phyloP scores from a whole-genome alignment of 2,797 vertebrate genomes.

The Hybognathus amarus region DNA sequence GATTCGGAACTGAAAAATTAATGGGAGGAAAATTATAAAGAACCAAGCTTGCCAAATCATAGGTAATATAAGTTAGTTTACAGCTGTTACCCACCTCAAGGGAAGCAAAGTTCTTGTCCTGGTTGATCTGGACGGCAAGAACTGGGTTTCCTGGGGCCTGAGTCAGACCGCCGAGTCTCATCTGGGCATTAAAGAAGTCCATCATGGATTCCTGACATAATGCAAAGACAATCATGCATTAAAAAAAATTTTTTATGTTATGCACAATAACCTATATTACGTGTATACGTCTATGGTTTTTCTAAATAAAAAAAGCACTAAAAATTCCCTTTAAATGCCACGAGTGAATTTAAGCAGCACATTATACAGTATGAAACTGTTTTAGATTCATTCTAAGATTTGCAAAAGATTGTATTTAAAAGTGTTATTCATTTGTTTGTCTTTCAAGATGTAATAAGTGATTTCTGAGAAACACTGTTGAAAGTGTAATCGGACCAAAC shows the following conservation, averaged over 20 bases:
- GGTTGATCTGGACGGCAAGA: conserved; percentile 94
- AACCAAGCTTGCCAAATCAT: background rate
- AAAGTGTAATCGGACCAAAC: background rate
- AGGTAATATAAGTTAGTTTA: background rate
- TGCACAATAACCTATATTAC: background rate
- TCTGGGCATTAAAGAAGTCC: conserved; percentile 96
- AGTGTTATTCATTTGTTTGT: background rate
- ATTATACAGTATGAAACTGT: background rate
- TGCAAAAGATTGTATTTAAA: background rate
- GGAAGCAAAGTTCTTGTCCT: conserved; percentile 96
- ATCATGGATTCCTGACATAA: conserved; percentile 89
- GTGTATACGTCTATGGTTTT: background rate
- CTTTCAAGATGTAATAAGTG: background rate
- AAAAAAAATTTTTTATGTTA: background rate
- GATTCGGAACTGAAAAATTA: conserved; percentile 87
- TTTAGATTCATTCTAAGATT: background rate
- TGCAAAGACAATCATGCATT: background rate
- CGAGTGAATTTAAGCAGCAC: background rate
- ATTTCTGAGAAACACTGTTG: background rate
- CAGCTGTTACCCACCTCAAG: conserved; percentile 81
- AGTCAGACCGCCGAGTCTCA: conserved; percentile 91
- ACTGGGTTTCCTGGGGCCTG: conserved; percentile 93
- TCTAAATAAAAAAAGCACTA: background rate
- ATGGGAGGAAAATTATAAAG: background rate
- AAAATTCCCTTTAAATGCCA: background rate